Evolutionary conservation across 1,140 invertebrate genomes (phyloP).

Genomic region (Drosophila pseudoananassae): DNA sequence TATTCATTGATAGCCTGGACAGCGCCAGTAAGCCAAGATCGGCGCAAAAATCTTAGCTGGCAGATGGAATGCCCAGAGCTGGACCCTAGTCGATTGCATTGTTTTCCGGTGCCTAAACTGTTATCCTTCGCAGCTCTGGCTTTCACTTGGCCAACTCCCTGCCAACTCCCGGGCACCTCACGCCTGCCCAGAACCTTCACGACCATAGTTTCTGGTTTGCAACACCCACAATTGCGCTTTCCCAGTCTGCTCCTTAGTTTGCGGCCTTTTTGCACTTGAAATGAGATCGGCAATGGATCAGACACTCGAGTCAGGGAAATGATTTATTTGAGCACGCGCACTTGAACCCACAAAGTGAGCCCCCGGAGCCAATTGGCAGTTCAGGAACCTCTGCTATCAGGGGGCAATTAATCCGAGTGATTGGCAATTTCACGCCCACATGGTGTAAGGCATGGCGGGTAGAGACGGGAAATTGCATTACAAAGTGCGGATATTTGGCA

Average conservation of each 20-base stretch:
- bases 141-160: slow-evolving; percentile 39
- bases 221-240: slow-evolving; percentile 73
- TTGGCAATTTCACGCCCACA: slow-evolving; percentile 70
- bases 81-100: slow-evolving; percentile 74
- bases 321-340: slow-evolving; percentile 84
- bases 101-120: slow-evolving; percentile 83
- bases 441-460: slow-evolving; percentile 7
- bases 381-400: slow-evolving; percentile 51
- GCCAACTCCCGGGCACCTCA: slow-evolving; percentile 4
- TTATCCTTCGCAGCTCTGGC: slow-evolving; percentile 47
- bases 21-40: slow-evolving; percentile 47
- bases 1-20: slow-evolving; percentile 46
- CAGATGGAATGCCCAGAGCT: slow-evolving; percentile 69
- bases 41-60: slow-evolving; percentile 52
- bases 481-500: not conserved
- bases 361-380: slow-evolving; percentile 27
- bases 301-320: slow-evolving; percentile 62
- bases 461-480: slow-evolving; percentile 11
- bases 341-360: slow-evolving; percentile 39
- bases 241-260: slow-evolving; percentile 48
- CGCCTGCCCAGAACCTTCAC: slow-evolving; percentile 1
- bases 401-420: slow-evolving; percentile 76
- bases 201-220: slow-evolving; percentile 3
- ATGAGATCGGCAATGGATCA: slow-evolving; percentile 70
- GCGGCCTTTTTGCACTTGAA: slow-evolving; percentile 81